Conservation (phyloP, 2,113 vertebrate genomes). For the Epinephelus moara region DNA sequence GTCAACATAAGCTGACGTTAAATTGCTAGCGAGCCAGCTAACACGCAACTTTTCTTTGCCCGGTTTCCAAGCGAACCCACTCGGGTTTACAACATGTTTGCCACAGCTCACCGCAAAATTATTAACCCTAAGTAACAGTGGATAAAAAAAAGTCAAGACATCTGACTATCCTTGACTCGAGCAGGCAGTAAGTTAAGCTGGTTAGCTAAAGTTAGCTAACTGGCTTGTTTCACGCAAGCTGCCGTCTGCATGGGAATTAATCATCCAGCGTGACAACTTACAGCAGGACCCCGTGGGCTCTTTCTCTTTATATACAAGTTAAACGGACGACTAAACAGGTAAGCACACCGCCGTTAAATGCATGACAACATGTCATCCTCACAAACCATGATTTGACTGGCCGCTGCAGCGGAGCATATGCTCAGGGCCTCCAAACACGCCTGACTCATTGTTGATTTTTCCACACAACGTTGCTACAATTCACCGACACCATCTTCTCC, state of each 20-base stretch:
- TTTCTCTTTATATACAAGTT: conserved; percentile 30
- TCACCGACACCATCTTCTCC: conserved; percentile 33
- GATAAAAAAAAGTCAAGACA: conserved; percentile 59
- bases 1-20: conserved; percentile 77
- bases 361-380: conserved; percentile 54
- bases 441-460: conserved; percentile 58
- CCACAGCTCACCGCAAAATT: conserved; percentile 32
- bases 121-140: conserved; percentile 43
- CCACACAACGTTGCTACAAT: conserved; percentile 25
- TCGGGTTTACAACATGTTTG: conserved; percentile 7
- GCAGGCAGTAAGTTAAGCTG: conserved; percentile 59
- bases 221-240: conserved; percentile 37
- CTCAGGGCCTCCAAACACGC: conserved; percentile 50
- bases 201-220: conserved; percentile 49
- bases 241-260: conserved; percentile 55
- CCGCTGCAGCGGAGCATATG: conserved; percentile 48
- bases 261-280: conserved; percentile 34
- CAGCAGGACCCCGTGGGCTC: conserved; percentile 19
- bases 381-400: conserved; percentile 14
- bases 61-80: not conserved
- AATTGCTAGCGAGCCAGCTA: conserved; percentile 38
- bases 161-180: conserved; percentile 35
- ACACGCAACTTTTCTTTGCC: conserved; percentile 16
- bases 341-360: conserved; percentile 29
- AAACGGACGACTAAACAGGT: conserved; percentile 49